Evolutionary conservation across 1,140 invertebrate species (phyloP), one percentile per base, ranked within the genome.

Genomic region (Nymphalis io): DNA sequence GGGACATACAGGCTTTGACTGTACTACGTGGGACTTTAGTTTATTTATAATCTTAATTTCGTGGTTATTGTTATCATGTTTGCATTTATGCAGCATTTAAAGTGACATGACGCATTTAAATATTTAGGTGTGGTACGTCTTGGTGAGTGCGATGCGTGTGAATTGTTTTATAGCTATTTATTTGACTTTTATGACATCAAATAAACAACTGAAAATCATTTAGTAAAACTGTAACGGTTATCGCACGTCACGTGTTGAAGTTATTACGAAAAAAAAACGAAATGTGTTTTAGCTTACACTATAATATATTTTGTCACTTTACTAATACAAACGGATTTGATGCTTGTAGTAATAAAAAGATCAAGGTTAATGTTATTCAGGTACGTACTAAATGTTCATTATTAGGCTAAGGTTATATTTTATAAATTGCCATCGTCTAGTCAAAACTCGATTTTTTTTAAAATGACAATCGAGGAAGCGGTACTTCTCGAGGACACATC

Each of bases 151-250:
- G 51, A 33, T 20, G 27, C 23, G 21, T 55, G 23, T 55, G 18
- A 20, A 21, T 51, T 51, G 46, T 51, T 51, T 51, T 51, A 51
- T 51, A 20, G 51, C 51, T 12, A 51, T 55, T 55, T 55, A 23
- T 55, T 55, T 27, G 23, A 55, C 21, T 27, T 51, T 48, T 48
- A 6, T 48, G n/a, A n/a, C 16, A 1, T 20, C 8, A 10, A 20
- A 51, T 20, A 20, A 51, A 20, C 16, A 20, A 51, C 46, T n/a
- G 46, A 20, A 46, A 51, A 51, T 51, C 20, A 10, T 51, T 51
- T 51, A 12, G 46, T 21, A 18, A 20, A 51, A 20, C 18, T 51
- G 42, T 46, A 15, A 18, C 42, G n/a, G 42, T 18, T 8, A 46
- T 46, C 42, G 15, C 42, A n/a, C 42, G n/a, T 6, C 16, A 5